phyloP scores from a whole-genome alignment of 2,888 invertebrate species.

The Acanthosepion esculentum region DNA sequence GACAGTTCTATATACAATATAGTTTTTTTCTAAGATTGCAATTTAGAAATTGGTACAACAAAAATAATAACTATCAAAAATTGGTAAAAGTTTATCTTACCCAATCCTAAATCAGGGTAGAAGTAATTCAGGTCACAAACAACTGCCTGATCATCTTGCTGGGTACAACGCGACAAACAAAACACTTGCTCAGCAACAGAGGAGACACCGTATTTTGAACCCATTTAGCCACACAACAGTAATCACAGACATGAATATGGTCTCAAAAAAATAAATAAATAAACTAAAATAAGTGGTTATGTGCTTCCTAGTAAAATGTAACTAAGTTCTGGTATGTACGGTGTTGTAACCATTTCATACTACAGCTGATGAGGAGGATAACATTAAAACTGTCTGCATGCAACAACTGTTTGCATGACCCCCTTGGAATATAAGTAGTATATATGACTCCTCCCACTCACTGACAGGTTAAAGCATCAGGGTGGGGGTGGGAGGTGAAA shows the following conservation, averaged over 20 bases:
- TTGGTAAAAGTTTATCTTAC: slow-evolving; percentile 25
- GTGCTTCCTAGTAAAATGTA: not conserved
- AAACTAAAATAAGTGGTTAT: not conserved
- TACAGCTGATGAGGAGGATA: not conserved
- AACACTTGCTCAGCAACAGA: not conserved
- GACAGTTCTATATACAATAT: too few species aligned
- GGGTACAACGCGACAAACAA: not conserved
- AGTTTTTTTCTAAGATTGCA: not conserved
- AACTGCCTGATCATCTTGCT: not conserved
- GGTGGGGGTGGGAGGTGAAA: not conserved
- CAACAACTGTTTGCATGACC: not conserved
- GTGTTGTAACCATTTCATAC: not conserved
- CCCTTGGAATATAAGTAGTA: not conserved
- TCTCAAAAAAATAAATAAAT: too few species aligned
- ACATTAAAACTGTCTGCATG: not conserved
- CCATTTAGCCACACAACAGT: not conserved
- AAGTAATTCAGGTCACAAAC: slow-evolving; percentile 37
- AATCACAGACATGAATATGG: not conserved
- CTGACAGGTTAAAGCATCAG: not conserved
- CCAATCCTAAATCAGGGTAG: slow-evolving; percentile 37
- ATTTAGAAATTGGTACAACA: not conserved
- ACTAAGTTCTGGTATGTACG: not conserved
- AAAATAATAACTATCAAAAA: not conserved
- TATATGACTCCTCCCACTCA: not conserved
- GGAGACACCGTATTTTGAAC: not conserved